Conservation (phyloP, 2,888 invertebrate species). For the Drosophila demipolita region DNA sequence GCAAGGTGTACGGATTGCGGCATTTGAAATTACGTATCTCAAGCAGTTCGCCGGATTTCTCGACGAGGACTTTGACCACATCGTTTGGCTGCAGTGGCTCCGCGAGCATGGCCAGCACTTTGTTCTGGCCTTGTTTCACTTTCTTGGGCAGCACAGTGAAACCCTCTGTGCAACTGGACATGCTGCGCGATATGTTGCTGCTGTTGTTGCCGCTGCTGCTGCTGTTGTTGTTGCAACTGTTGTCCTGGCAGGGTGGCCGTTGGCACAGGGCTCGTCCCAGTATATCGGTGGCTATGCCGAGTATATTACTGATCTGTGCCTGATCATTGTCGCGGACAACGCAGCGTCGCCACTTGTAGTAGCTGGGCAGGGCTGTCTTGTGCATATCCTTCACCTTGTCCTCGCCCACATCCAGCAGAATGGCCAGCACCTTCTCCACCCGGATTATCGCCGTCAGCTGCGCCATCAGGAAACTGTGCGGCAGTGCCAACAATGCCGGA, state of each 20-base stretch:
- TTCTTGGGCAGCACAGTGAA: constrained; percentile 85
- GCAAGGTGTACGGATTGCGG: constrained; percentile 93
- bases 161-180: constrained; percentile 83
- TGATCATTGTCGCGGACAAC: constrained; percentile 93
- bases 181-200: constrained; percentile 85
- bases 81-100: constrained; percentile 92
- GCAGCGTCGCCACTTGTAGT: constrained; percentile 93
- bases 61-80: constrained; percentile 91
- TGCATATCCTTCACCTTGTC: constrained; percentile 89
- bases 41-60: constrained; percentile 92
- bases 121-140: constrained; percentile 89
- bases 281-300: constrained; percentile 93
- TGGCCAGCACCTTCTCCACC: constrained; percentile 91
- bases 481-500: constrained; percentile 88
- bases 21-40: constrained; percentile 91
- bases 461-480: constrained; percentile 83
- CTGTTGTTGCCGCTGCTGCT: constrained; percentile 85
- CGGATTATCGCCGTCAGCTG: constrained; percentile 83
- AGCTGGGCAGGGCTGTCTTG: constrained; percentile 89
- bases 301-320: constrained; percentile 92
- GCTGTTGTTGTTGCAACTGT: constrained; percentile 81
- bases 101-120: constrained; percentile 91
- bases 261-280: constrained; percentile 87
- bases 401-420: constrained; percentile 92
- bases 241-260: constrained; percentile 88